These are phyloP conservation scores for Campoplex capitator DNA, from an alignment of 2,888 invertebrate genomes.

Conservation along the genomic window DNA sequence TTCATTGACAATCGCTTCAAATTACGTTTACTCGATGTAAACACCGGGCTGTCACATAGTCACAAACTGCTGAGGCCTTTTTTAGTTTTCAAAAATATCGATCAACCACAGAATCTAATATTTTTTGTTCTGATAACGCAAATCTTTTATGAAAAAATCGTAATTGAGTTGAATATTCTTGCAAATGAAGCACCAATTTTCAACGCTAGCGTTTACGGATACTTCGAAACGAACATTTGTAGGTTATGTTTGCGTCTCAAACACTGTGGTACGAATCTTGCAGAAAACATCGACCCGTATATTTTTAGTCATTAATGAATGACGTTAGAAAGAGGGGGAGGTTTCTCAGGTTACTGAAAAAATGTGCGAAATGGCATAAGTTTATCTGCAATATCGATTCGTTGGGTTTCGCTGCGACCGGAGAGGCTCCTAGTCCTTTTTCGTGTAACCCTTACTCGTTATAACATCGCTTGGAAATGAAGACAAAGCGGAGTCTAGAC, in stretches of 20 bases:
- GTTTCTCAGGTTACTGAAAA: constrained; percentile 52
- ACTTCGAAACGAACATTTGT: constrained; percentile 29
- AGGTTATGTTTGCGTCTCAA: constrained; percentile 56
- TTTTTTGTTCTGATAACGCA: background rate
- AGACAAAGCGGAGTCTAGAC: constrained; percentile 46
- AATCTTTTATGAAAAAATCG: background rate
- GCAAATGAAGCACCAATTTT: background rate
- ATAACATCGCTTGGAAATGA: constrained; percentile 14
- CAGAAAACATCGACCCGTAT: constrained; percentile 51
- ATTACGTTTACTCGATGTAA: constrained; percentile 34
- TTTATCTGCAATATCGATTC: constrained; percentile 63
- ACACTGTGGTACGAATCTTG: constrained; percentile 6
- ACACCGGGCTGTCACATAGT: constrained; percentile 44
- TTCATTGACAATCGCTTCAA: background rate
- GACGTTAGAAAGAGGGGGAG: constrained; percentile 19
- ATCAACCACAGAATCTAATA: background rate
- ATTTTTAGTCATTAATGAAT: constrained; percentile 27
- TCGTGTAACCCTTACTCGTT: constrained; percentile 6
- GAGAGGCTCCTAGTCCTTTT: constrained; percentile 32
- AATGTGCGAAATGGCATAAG: constrained; percentile 61
- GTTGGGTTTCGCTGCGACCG: constrained; percentile 32
- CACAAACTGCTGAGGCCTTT: background rate
- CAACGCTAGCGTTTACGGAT: background rate
- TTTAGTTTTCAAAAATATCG: background rate
- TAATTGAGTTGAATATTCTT: background rate